Conservation (phyloP, 2,113 vertebrate genomes). For the Cyprinodon tularosa region DNA sequence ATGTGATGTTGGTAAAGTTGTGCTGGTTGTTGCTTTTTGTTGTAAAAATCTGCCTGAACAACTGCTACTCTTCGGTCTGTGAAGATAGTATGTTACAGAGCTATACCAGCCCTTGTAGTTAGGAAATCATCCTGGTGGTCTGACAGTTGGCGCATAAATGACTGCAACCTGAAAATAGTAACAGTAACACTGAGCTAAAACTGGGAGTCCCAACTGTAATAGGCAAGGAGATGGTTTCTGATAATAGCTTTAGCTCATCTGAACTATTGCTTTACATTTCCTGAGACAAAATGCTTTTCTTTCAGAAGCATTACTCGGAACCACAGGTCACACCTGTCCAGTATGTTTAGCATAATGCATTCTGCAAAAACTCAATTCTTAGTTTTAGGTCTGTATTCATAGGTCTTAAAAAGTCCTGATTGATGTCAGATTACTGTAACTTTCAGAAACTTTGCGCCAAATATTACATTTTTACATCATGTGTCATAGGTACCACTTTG, state of each 20-base stretch:
- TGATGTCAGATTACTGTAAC: background rate
- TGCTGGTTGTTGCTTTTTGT: background rate
- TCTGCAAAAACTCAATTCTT: no score
- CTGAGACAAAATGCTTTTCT: background rate
- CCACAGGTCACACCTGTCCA: constrained; percentile 46
- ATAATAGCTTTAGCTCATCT: background rate
- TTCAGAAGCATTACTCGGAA: constrained; percentile 31
- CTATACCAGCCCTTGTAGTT: no score
- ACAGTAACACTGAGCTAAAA: background rate
- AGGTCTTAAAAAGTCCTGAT: no score
- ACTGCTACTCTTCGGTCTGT: background rate
- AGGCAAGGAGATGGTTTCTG: background rate
- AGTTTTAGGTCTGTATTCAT: no score
- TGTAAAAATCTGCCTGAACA: background rate
- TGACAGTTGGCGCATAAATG: background rate
- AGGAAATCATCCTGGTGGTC: background rate
- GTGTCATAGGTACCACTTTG: constrained; percentile 68
- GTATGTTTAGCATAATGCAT: constrained; percentile 54
- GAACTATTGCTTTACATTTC: no score
- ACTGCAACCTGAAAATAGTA: background rate
- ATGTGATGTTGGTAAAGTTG: background rate
- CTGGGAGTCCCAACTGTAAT: background rate
- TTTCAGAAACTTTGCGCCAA: constrained; percentile 13
- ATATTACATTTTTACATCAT: constrained; percentile 71
- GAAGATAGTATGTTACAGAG: background rate